Conservation (phyloP, 2,888 invertebrate species). For the Lacanobia wlatinum region DNA sequence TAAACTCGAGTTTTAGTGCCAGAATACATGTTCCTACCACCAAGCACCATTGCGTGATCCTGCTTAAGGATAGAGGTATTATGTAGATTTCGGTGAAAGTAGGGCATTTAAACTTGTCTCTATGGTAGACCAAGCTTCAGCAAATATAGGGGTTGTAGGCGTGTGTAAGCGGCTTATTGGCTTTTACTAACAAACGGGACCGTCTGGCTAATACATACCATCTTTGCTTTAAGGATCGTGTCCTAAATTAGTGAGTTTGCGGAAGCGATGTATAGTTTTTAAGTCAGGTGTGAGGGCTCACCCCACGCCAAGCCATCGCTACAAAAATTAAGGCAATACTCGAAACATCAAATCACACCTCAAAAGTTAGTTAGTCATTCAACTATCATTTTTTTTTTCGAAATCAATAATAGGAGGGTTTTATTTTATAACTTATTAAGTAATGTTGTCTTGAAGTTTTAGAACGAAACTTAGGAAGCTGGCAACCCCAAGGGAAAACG, state of each 20-base stretch:
- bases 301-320: constrained; percentile 1
- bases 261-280: background rate
- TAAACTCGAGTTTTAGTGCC: background rate
- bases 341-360: background rate
- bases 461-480: background rate
- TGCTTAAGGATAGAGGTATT: background rate
- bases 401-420: accelerated
- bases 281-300: background rate
- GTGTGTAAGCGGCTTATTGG: background rate
- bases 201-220: background rate
- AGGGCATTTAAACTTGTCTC: background rate
- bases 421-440: background rate
- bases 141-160: background rate
- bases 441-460: background rate
- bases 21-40: constrained; percentile 8
- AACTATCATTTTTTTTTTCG: background rate
- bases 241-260: too few species aligned
- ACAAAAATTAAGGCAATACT: background rate
- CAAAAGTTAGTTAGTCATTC: background rate
- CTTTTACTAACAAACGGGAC: background rate
- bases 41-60: background rate
- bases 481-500: constrained; percentile 7
- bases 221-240: background rate
- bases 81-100: constrained; percentile 21
- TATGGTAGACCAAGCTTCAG: constrained; percentile 7